Evolutionary conservation across 2,113 vertebrate genomes (phyloP), one percentile per base, ranked within the genome.

Genomic region (Tauraco erythrolophus): DNA sequence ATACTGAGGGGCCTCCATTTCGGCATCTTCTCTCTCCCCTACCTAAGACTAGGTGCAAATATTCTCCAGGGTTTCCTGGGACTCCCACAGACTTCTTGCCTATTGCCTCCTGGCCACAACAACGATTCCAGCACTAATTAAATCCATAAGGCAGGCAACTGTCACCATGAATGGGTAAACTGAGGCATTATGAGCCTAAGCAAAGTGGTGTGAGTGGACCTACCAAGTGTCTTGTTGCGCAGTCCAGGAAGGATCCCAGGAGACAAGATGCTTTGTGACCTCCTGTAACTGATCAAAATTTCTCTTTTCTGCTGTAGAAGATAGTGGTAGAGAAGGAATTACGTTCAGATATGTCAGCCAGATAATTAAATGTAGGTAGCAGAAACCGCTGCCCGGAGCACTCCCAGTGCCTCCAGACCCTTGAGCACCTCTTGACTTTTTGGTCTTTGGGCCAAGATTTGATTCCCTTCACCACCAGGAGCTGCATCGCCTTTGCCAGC

Each of bases 191-290:
- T 0, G 4, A 76, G 15, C 21, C 61, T 58, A 50, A 88, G n/a
- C 14, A 28, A 57, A 61, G 41, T 1, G 5, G 18, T 51, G 53
- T 56, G 65, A 69, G 19, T 19, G 46, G 65, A 62, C n/a, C 39
- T 39, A 25, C 39, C 15, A 53, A 56, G 11, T 6, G 6, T n/a
- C n/a, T 3, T 0, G 0, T 58, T 41, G 25, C 51, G 50, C 48
- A 64, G 12, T 19, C 35, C 10, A 28, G 78, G 35, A 87, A 18
- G 39, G 25, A 64, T 23, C 53, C 39, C 72, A 75, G 75, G 76
- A 54, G 84, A 41, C 2, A 19, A 31, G 17, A 54, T 5, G 9
- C n/a, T 53, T 4, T 4, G 8, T 79, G 16, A 7, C 16, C 35
- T 82, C 46, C 61, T 53, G 5, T 22, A 65, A 28, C 28, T 23